Conservation (phyloP, 1,140 invertebrate species). For the Bombyx mori region DNA sequence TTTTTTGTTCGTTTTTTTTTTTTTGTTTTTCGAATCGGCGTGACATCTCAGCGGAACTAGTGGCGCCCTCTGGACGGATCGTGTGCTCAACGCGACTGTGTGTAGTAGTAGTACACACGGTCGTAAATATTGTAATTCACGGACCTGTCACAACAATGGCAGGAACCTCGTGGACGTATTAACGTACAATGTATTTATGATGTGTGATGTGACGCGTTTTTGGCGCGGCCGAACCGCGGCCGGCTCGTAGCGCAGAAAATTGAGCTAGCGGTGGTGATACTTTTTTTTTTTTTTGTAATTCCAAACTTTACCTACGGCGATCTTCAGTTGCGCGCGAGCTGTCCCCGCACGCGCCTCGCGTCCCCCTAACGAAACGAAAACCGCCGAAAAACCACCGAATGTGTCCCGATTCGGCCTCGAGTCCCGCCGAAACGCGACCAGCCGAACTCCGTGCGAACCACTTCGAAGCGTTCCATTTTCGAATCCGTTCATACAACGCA, state of each 20-base stretch:
- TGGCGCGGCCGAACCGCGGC: slow-evolving; percentile 38
- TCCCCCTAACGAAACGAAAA: slow-evolving; percentile 26
- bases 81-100: slow-evolving; percentile 8
- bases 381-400: slow-evolving; percentile 43
- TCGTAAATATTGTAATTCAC: slow-evolving; percentile 21
- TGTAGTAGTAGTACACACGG: slow-evolving; percentile 25
- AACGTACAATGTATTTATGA: not conserved
- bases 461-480: slow-evolving; percentile 38
- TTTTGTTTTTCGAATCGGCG: slow-evolving; percentile 16
- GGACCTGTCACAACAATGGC: slow-evolving; percentile 53
- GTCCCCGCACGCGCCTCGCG: slow-evolving; percentile 48
- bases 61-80: slow-evolving; percentile 44
- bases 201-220: slow-evolving; percentile 25
- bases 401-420: slow-evolving; percentile 24
- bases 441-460: slow-evolving; percentile 2
- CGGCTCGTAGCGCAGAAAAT: slow-evolving; percentile 43
- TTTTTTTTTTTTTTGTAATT: slow-evolving; percentile 29
- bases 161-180: slow-evolving; percentile 22
- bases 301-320: slow-evolving; percentile 61
- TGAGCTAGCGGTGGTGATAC: slow-evolving; percentile 39
- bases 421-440: not conserved
- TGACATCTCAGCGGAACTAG: slow-evolving; percentile 6
- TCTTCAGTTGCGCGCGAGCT: slow-evolving; percentile 63
- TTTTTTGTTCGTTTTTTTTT: not conserved
- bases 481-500: slow-evolving; percentile 23